Evolutionary conservation across 2,797 vertebrate species (phyloP).

Genomic region (Sebastolobus alascanus): DNA sequence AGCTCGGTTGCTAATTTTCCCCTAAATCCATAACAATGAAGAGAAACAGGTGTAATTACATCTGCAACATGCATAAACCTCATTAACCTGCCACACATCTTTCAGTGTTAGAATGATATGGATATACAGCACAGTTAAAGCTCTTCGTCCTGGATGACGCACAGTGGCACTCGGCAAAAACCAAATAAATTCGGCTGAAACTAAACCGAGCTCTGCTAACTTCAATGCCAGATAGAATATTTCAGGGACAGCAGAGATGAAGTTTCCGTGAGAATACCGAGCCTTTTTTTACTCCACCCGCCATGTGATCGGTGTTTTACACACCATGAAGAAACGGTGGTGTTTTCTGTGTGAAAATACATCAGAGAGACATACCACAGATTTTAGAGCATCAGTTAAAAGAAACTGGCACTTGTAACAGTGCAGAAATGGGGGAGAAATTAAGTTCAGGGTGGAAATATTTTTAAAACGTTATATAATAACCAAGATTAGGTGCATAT

Average conservation of each 20-base stretch:
- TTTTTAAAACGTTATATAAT: background rate
- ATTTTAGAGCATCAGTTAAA: conserved; percentile 14
- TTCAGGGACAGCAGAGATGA: conserved; percentile 24
- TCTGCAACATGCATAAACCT: background rate
- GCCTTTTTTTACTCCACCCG: background rate
- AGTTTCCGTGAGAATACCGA: conserved; percentile 31
- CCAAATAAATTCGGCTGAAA: conserved; percentile 59
- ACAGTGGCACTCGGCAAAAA: conserved; percentile 12
- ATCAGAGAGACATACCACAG: background rate
- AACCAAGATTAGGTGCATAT: background rate
- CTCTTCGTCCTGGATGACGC: background rate
- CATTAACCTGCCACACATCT: background rate
- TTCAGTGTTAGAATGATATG: background rate
- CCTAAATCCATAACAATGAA: background rate
- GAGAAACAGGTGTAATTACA: background rate
- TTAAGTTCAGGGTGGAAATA: background rate
- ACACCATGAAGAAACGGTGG: conserved; percentile 1
- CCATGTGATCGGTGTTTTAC: conserved; percentile 17
- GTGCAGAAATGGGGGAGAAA: background rate
- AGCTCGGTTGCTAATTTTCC: background rate
- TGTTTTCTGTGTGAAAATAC: conserved; percentile 19
- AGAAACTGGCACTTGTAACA: background rate
- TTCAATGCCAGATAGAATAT: conserved; percentile 15
- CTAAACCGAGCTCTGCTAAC: conserved; percentile 28
- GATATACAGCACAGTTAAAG: background rate